Percentiles rank a stretch among this genome's conserved stretches.
These are phyloP conservation scores for Plagiodera versicolora DNA, from an alignment of 2,888 invertebrate species.

Conservation along the genomic window DNA sequence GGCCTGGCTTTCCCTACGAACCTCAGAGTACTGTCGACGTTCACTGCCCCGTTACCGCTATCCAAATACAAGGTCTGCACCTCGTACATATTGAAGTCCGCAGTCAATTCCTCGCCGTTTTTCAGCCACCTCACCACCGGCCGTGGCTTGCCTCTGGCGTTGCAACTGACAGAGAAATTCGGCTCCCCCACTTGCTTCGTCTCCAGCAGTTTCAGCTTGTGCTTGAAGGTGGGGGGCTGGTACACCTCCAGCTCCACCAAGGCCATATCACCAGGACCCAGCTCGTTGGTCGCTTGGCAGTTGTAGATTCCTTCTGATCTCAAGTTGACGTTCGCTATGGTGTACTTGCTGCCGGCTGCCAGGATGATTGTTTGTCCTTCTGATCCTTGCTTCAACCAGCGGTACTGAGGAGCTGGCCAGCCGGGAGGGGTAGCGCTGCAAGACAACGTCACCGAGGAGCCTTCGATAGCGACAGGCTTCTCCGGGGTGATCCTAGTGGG, in stretches of 20 bases:
- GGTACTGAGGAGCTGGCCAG: slow-evolving; percentile 88
- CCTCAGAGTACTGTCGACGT: slow-evolving; percentile 78
- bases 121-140: slow-evolving; percentile 86
- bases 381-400: slow-evolving; percentile 83
- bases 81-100: slow-evolving; percentile 77
- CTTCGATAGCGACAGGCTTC: slow-evolving; percentile 82
- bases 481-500: slow-evolving; percentile 81
- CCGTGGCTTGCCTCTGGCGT: slow-evolving; percentile 85
- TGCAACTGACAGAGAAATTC: slow-evolving; percentile 79
- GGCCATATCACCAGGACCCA: slow-evolving; percentile 84
- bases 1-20: slow-evolving; percentile 81
- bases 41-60: slow-evolving; percentile 76
- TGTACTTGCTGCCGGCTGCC: slow-evolving; percentile 79
- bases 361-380: slow-evolving; percentile 68
- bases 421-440: slow-evolving; percentile 88
- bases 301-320: slow-evolving; percentile 87
- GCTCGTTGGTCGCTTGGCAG: slow-evolving; percentile 87
- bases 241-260: slow-evolving; percentile 84
- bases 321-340: slow-evolving; percentile 81
- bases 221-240: slow-evolving; percentile 83
- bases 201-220: slow-evolving; percentile 80
- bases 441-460: slow-evolving; percentile 77
- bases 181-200: slow-evolving; percentile 78
- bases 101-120: slow-evolving; percentile 77
- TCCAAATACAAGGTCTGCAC: slow-evolving; percentile 78